These are phyloP conservation scores for Hippoglossus hippoglossus DNA, from an alignment of 2,797 vertebrate species.

Conservation along the genomic window DNA sequence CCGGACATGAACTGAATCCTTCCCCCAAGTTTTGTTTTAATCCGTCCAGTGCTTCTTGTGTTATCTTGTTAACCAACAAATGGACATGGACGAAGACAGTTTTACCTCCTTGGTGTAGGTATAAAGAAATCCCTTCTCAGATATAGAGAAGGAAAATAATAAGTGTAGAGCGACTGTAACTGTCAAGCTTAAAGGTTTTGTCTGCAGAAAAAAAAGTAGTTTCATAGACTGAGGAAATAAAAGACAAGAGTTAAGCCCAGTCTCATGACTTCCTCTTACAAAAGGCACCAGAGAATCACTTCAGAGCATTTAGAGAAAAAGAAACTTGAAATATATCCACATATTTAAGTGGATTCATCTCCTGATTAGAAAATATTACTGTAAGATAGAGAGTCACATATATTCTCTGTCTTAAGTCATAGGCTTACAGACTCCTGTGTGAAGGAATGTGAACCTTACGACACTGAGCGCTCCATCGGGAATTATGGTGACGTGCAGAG, in stretches of 20 bases:
- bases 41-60: too few relatives aligned
- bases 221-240: conserved; percentile 11
- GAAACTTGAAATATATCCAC: neutral
- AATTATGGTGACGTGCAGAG: conserved; percentile 8
- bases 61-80: too few relatives aligned
- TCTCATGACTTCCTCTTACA: conserved; percentile 39
- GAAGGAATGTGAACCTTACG: conserved; percentile 7
- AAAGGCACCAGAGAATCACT: conserved; percentile 28
- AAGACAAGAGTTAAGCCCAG: conserved; percentile 47
- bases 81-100: too few relatives aligned
- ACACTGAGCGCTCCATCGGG: conserved; percentile 13
- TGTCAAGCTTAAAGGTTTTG: conserved; percentile 8
- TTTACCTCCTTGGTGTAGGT: too few relatives aligned
- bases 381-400: neutral
- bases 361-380: conserved; percentile 3
- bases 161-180: neutral
- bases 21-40: too few relatives aligned
- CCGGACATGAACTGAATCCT: neutral
- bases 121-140: conserved; percentile 10
- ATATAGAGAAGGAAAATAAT: neutral
- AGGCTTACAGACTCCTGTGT: conserved; percentile 13
- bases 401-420: neutral
- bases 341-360: conserved; percentile 2
- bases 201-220: neutral
- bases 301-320: neutral